Evolutionary conservation across 2,888 invertebrate species (phyloP).

Genomic region (Cyclophora punctaria): DNA sequence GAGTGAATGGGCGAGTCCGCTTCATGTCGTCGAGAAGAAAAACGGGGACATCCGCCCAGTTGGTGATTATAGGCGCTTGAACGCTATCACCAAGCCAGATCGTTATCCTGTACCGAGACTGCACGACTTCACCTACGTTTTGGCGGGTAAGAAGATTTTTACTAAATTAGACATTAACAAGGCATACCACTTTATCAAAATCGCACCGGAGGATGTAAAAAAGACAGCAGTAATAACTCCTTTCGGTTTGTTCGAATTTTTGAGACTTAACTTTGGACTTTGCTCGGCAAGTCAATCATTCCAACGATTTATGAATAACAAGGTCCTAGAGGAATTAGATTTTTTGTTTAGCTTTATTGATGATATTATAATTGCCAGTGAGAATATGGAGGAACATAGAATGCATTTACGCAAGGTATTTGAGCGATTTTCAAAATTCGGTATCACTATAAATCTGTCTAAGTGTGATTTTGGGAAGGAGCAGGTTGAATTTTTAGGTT

Average conservation of each 20-base stretch:
- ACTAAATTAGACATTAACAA: slow-evolving; percentile 1
- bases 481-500: neutral
- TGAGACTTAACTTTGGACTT: slow-evolving; percentile 27
- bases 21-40: too few relatives aligned
- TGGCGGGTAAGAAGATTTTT: neutral
- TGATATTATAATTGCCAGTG: neutral
- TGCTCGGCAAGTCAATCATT: slow-evolving; percentile 41
- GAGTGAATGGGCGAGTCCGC: slow-evolving; percentile 12
- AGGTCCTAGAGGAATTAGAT: neutral
- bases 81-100: slow-evolving; percentile 11
- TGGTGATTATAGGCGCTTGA: neutral
- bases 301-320: slow-evolving; percentile 23
- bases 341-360: neutral
- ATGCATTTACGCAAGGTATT: neutral
- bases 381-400: neutral
- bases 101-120: neutral
- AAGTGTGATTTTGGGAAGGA: neutral
- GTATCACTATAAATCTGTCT: neutral
- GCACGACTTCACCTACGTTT: neutral
- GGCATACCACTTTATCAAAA: neutral
- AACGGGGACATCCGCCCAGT: neutral
- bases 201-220: neutral
- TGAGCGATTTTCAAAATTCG: neutral
- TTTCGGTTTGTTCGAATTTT: slow-evolving; percentile 11
- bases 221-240: slow-evolving; percentile 5